Base-by-base conservation (phyloP, 2,888 invertebrate species). In the Tholera decimalis region DNA sequence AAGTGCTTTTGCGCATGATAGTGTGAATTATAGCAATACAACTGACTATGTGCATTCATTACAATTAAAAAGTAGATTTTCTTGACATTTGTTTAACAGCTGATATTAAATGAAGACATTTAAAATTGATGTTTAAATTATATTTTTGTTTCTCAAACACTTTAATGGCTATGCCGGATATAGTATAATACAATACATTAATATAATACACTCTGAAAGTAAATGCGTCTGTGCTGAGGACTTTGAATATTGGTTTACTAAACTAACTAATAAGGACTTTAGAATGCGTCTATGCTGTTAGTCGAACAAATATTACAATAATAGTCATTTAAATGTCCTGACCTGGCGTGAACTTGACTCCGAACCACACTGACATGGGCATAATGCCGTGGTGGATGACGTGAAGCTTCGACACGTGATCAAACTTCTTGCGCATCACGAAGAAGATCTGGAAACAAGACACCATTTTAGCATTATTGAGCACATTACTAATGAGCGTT, bases 301-400 rank as follows among this genome's bases (percentile, higher is more conserved):
- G 9, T 43, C 2, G 13, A 44, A 35, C 20, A 67, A 75, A 58
- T 50, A 73, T 51, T 9, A 35, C 5, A 28, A 30, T 37, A 5
- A 7, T 18, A 22, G 9, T 43, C 26, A 26, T 53, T 50, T 30
- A 1, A 55, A 15, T 41, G n/a, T 49, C 95, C 96, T 92, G 86
- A 97, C 98, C 98, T 89, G 98, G 98, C 1, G 97, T 98, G 92
- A 98, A 98, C 91, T 98, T 98, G 76, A 98, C 98, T 64, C 98
- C 98, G 91, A 98, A 98, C 98, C 98, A 98, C 62, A 98, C 98
- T 9, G 98, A 98, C 91, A 98, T 96, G 5, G 99, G 99, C 99
- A 99, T 99, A 78, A 98, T 97, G 49, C 98, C 98, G 88, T 99
- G 99, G 91, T 99, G 99, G 83, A 99, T 98, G 53, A 99, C 98